Percentiles rank a stretch among this genome's conserved stretches.
Conservation (phyloP, 2,888 invertebrate species). For the Trachelus tabidus region DNA sequence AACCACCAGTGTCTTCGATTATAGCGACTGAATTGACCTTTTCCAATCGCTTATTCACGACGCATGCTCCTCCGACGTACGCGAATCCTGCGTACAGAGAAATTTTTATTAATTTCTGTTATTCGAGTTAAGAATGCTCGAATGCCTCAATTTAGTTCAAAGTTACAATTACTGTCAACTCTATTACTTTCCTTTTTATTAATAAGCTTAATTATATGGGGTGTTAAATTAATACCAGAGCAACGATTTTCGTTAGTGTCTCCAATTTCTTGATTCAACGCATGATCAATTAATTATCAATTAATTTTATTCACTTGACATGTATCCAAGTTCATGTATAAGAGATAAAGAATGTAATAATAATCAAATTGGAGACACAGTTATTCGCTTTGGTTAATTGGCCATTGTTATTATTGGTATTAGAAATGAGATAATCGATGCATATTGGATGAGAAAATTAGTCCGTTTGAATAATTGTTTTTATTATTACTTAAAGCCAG, state of each 20-base stretch:
- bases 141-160: background rate
- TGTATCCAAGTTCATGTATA: background rate
- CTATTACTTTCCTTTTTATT: constrained; percentile 17
- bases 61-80: constrained; percentile 95
- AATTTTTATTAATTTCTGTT: background rate
- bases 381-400: constrained; percentile 4
- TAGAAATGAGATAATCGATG: constrained; percentile 29
- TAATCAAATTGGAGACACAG: background rate
- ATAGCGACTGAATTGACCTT: constrained; percentile 97
- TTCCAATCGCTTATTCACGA: constrained; percentile 93
- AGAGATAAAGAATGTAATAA: background rate
- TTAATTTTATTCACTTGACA: background rate
- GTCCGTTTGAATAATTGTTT: constrained; percentile 37
- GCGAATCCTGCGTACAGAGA: constrained; percentile 81
- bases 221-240: constrained; percentile 44
- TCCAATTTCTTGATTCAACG: background rate
- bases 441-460: constrained; percentile 40
- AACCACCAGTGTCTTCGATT: constrained; percentile 95
- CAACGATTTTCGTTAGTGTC: constrained; percentile 23
- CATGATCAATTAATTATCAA: background rate
- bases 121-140: background rate
- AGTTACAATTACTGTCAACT: constrained; percentile 22
- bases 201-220: constrained; percentile 14
- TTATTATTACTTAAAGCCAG: constrained; percentile 43
- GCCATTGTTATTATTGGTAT: background rate